phyloP scores from a whole-genome alignment of 1,140 invertebrate species.

The Solen grandis region DNA sequence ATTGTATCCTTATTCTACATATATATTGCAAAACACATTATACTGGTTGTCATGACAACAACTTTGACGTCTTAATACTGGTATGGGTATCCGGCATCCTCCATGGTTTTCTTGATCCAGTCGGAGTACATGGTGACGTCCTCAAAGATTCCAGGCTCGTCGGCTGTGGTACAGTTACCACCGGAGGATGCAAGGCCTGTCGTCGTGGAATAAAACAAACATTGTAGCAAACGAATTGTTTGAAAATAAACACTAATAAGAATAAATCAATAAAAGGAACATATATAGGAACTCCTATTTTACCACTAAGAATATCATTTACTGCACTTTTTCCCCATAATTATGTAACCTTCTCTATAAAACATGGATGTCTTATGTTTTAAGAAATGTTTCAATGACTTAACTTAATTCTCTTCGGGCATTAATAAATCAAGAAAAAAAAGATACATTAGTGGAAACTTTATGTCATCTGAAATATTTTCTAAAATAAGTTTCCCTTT shows the following conservation, averaged over 20 bases:
- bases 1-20: no score
- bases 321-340: neutral
- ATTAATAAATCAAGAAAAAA: no score
- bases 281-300: neutral
- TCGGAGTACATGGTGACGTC: conserved; percentile 31
- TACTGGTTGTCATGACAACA: no score
- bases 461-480: no score
- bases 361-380: no score
- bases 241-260: neutral
- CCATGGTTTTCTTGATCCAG: conserved; percentile 48
- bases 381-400: no score
- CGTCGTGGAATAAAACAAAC: neutral
- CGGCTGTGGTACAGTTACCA: conserved; percentile 35
- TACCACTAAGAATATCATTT: neutral
- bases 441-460: no score
- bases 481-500: no score
- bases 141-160: conserved; percentile 52
- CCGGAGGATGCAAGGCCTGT: conserved; percentile 48
- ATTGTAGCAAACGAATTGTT: neutral
- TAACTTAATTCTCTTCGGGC: no score
- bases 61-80: conserved; percentile 9
- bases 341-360: neutral
- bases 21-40: no score
- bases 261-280: neutral
- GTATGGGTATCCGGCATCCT: conserved; percentile 50